Evolutionary conservation across 2,113 vertebrate species (phyloP), one percentile per base, ranked within the genome.

Genomic region (Microtus oregoni): DNA sequence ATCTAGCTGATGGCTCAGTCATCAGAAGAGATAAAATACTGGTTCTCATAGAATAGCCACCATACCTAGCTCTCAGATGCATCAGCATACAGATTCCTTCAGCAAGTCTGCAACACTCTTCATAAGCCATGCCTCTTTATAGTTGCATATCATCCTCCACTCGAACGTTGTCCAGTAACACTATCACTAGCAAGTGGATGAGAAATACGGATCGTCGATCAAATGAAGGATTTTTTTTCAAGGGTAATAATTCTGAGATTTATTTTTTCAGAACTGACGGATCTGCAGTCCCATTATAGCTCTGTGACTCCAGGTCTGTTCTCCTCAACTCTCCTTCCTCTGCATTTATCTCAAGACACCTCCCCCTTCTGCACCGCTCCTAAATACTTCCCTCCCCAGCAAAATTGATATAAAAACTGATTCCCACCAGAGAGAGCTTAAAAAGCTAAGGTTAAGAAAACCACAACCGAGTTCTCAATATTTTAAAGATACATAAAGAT

Each of bases 161-260:
- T 61, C 26, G 68, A 92, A 41, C 52, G 11, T 30, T 77, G 11
- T 91, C 61, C 93, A 72, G 47, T 90, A 93, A 86, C 96, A 92
- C 41, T 89, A 47, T 85, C 63, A 72, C 32, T 38, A 87, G 70
- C 26, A 81, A 91, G 65, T 52, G 79, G 58, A 55, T 77, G 50
- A 96, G 91, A 96, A 96, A 77, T 78, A 96, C 55, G 20, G 32
- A 52, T 81, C 67, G 41, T 67, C 70, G 78, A 28, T 92, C 81
- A 94, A 47, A 85, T 73, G 44, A 96, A 97, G 63, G 55, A 65
- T 92, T 97, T 94, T 96, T 96, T n/a, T 32, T 90, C 72, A 93
- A 94, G 65, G 75, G 47, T 63, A 88, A 94, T 91, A 76, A 95
- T 90, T 67, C 38, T 94, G 94, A 96, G 55, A 81, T 44, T 85